A percentile compares a stretch with the other conserved stretches of the same genome.
phyloP scores from a whole-genome alignment of 1,140 invertebrate species.

The Melanaphis sacchari region DNA sequence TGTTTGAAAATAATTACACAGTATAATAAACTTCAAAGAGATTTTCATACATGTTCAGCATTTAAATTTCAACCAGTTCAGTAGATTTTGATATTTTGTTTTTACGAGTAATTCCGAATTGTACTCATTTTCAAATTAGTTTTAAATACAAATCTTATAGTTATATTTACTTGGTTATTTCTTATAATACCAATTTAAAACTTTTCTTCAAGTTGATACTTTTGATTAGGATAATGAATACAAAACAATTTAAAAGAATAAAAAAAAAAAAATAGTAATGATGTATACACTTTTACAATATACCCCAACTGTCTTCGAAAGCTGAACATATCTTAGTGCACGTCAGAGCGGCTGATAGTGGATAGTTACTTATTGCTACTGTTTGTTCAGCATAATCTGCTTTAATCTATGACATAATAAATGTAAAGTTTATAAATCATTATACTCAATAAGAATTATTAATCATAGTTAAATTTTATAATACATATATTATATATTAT shows the following conservation, averaged over 20 bases:
- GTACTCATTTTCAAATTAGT: background rate
- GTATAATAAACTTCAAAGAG: too few species aligned
- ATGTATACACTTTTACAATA: slow-evolving; percentile 68
- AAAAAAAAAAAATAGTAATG: background rate
- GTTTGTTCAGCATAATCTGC: slow-evolving; percentile 91
- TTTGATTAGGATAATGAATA: background rate
- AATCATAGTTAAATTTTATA: background rate
- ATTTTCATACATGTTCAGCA: too few species aligned
- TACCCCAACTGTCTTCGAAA: slow-evolving; percentile 95
- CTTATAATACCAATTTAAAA: too few species aligned
- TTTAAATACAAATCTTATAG: too few species aligned
- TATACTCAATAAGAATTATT: background rate
- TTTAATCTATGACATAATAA: slow-evolving; percentile 70
- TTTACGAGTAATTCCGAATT: background rate
- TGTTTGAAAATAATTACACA: too few species aligned
- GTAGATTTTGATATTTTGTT: background rate
- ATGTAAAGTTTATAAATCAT: slow-evolving; percentile 8
- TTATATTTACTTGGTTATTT: too few species aligned
- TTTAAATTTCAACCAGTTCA: background rate
- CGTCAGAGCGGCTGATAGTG: slow-evolving; percentile 92
- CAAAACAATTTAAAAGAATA: background rate
- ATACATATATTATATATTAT: too few species aligned
- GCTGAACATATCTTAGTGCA: slow-evolving; percentile 96
- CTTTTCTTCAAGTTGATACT: background rate
- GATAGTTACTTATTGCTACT: slow-evolving; percentile 94